Base-by-base conservation (phyloP, 1,140 invertebrate genomes). In the Danaus plexippus region DNA sequence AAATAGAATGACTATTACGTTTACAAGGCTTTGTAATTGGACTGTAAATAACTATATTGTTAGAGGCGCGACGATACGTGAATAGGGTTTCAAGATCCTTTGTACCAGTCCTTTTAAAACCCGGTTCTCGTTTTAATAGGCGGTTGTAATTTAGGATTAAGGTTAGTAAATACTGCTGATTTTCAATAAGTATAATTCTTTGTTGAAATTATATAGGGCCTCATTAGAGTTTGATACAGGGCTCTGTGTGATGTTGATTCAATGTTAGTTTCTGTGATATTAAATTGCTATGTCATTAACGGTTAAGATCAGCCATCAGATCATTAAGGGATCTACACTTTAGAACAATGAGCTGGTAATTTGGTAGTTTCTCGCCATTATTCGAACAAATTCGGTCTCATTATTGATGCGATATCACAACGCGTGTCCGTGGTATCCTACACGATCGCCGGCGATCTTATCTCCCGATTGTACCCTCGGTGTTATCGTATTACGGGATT, bases 341-440 rank as follows among this genome's bases (percentile, higher is more conserved):
- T 32, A 32, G 22, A 32, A 32, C 22, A 32, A 32, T 32, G 7
- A 32, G 22, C 22, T 32, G 22, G 22, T 32, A 32, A 32, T 32
- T 48, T 47, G 42, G 56, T 10, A 47, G 40, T 44, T 41, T 9
- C 52, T n/a, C 15, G 15, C 45, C 44, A 58, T 52, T 52, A 58
- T 47, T 15, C 2, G 44, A 59, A 66, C 64, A 66, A 66, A 66
- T 66, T 64, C 64, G 59, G 44, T 52, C 64, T 66, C 64, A 66
- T 66, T 63, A 66, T 59, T 57, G 60, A 55, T 40, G 50, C 56
- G 59, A 56, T 55, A 63, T 59, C 55, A 49, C 54, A 55, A 57
- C 60, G 57, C 61, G 57, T 59, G 61, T 66, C 47, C 54, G 22
- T 51, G 57, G 57, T 66, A 66, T 66, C 64, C 22, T 52, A 66